Evolutionary conservation across 2,797 vertebrate genomes (phyloP).

Genomic region (Rhabdomys pumilio): DNA sequence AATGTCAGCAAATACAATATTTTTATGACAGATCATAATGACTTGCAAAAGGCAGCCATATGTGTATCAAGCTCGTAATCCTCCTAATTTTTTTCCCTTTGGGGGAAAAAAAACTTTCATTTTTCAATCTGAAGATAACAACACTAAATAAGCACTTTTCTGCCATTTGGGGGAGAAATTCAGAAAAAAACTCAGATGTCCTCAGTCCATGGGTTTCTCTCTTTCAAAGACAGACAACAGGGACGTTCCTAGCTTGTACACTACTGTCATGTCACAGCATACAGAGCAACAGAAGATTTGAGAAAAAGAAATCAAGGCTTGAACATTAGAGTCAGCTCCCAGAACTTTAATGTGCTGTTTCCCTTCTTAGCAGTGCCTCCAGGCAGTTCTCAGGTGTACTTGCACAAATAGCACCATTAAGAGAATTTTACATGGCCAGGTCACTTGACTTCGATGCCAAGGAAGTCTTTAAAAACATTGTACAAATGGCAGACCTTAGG

Average conservation of each 20-base stretch:
- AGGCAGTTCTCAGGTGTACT: slow-evolving; percentile 59
- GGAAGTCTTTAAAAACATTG: slow-evolving; percentile 77
- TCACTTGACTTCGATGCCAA: slow-evolving; percentile 76
- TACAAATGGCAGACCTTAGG: slow-evolving; percentile 69
- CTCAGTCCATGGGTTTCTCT: slow-evolving; percentile 36
- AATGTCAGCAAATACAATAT: slow-evolving; percentile 90
- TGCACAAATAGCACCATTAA: slow-evolving; percentile 75
- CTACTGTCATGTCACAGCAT: slow-evolving; percentile 59
- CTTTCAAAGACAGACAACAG: slow-evolving; percentile 58
- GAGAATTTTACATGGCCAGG: slow-evolving; percentile 79
- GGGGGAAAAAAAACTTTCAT: slow-evolving; percentile 52
- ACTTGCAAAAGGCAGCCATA: slow-evolving; percentile 87
- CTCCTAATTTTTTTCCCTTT: slow-evolving; percentile 68
- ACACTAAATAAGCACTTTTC: slow-evolving; percentile 52
- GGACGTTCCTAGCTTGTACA: slow-evolving; percentile 60
- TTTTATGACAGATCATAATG: slow-evolving; percentile 87
- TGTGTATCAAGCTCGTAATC: slow-evolving; percentile 84
- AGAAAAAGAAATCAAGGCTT: slow-evolving; percentile 80
- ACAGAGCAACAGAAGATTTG: slow-evolving; percentile 55
- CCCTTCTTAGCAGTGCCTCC: slow-evolving; percentile 68
- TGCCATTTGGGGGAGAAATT: slow-evolving; percentile 69
- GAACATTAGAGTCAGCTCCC: slow-evolving; percentile 61
- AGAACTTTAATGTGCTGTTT: slow-evolving; percentile 71
- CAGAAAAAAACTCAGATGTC: slow-evolving; percentile 61
- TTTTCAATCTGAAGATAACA: slow-evolving; percentile 68